phyloP scores from a whole-genome alignment of 2,113 vertebrate species.

The Coptodon bakossiorum region DNA sequence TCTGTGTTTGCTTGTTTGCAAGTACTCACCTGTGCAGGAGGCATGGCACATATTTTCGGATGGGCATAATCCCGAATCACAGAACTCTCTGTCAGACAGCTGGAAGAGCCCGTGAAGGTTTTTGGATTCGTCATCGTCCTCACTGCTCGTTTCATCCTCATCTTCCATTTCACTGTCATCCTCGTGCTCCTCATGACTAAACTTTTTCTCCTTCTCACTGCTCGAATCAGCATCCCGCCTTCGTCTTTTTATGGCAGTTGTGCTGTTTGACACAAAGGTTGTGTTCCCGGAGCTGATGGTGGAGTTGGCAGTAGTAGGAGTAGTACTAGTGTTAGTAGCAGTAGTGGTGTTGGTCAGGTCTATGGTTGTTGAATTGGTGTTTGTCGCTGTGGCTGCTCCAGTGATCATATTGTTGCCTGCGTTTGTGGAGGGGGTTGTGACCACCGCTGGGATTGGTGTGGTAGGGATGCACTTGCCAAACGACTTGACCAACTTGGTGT shows the following conservation, averaged over 20 bases:
- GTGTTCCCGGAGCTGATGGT: neutral
- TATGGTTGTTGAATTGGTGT: neutral
- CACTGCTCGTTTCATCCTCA: neutral
- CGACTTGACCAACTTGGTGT: neutral
- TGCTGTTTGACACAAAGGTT: neutral
- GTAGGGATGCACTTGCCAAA: neutral
- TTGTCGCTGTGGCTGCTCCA: neutral
- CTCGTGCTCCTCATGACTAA: neutral
- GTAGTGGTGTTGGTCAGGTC: neutral
- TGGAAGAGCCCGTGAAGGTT: neutral
- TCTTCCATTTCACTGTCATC: neutral
- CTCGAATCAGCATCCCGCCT: neutral
- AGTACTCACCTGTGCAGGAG: slow-evolving; percentile 28
- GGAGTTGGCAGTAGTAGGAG: neutral
- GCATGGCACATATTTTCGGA: neutral
- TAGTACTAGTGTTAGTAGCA: neutral
- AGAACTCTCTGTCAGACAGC: neutral
- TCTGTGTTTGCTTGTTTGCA: neutral
- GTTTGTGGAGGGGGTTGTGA: neutral
- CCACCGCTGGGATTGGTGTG: neutral
- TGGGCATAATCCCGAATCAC: neutral
- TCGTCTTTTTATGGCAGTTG: accelerated
- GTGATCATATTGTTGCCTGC: neutral
- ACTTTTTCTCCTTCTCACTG: neutral
- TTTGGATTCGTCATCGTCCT: neutral